Conservation (phyloP, 2,797 vertebrate species). For the Dendrocincla fuliginosa region DNA sequence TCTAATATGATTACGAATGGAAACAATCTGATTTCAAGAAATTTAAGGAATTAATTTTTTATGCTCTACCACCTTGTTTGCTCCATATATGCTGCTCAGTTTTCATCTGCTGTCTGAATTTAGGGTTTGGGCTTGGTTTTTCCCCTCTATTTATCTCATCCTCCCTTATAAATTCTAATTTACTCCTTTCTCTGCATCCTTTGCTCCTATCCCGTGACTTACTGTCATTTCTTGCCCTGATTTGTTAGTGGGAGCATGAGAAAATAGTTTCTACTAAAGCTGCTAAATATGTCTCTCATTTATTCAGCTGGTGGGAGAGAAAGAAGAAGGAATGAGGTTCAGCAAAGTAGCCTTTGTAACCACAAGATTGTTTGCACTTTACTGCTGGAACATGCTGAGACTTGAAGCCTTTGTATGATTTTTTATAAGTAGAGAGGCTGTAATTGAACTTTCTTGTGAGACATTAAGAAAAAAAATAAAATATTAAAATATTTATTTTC, state of each 20-base stretch:
- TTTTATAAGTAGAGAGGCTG: constrained; percentile 52
- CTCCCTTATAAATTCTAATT: constrained; percentile 12
- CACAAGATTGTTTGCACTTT: constrained; percentile 57
- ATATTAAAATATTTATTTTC: constrained; percentile 53
- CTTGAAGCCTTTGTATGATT: constrained; percentile 54
- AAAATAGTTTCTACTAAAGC: constrained; percentile 56
- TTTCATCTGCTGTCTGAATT: not conserved
- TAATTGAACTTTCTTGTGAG: constrained; percentile 61
- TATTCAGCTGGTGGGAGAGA: constrained; percentile 57
- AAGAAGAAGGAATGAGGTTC: constrained; percentile 45
- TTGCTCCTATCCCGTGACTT: constrained; percentile 33
- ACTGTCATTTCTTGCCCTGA: constrained; percentile 29
- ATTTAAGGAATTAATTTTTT: not conserved
- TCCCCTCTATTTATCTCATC: not conserved
- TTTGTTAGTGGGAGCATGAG: constrained; percentile 60
- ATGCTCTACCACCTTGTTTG: not conserved
- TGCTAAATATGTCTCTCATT: constrained; percentile 67
- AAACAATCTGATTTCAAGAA: not conserved
- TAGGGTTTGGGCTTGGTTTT: not conserved
- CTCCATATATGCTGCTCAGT: not conserved
- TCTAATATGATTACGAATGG: not conserved
- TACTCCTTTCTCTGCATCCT: constrained; percentile 6
- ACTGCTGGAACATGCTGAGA: constrained; percentile 39
- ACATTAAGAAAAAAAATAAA: constrained; percentile 48
- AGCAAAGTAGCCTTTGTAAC: constrained; percentile 63